A percentile compares a stretch with the other conserved stretches of the same genome.
phyloP scores from a whole-genome alignment of 2,888 invertebrate species.

The Nymphalis polychloros region DNA sequence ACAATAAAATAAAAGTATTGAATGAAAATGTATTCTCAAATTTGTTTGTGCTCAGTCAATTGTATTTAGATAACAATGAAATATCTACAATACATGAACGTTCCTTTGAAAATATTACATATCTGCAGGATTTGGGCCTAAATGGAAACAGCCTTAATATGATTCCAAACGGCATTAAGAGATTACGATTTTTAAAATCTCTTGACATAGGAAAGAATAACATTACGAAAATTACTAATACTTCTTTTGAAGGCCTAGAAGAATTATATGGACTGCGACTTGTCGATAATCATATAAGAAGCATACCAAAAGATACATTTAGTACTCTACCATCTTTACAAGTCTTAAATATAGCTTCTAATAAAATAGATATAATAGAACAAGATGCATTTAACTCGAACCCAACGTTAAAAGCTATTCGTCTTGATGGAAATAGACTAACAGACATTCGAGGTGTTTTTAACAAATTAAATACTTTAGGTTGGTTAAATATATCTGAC shows the following conservation, averaged over 20 bases:
- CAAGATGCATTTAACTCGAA: constrained; percentile 89
- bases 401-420: constrained; percentile 86
- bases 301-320: constrained; percentile 88
- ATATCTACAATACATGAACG: constrained; percentile 85
- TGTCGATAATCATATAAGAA: constrained; percentile 89
- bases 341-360: constrained; percentile 90
- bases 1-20: constrained; percentile 85
- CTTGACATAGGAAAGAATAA: constrained; percentile 91
- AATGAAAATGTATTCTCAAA: constrained; percentile 87
- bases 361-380: constrained; percentile 87
- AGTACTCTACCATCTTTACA: constrained; percentile 86
- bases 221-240: constrained; percentile 86
- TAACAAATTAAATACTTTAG: constrained; percentile 86
- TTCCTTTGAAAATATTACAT: constrained; percentile 89
- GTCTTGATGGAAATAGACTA: constrained; percentile 89
- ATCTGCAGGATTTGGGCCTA: constrained; percentile 88
- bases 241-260: constrained; percentile 87
- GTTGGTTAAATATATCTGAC: constrained; percentile 91
- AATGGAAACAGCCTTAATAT: constrained; percentile 86
- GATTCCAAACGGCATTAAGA: constrained; percentile 85
- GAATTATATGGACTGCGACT: constrained; percentile 88
- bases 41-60: constrained; percentile 86
- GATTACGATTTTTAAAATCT: constrained; percentile 86
- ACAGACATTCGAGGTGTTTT: constrained; percentile 89
- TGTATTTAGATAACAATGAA: constrained; percentile 87